Evolutionary conservation across 2,888 invertebrate genomes (phyloP).

Genomic region (Machimus rusticus): DNA sequence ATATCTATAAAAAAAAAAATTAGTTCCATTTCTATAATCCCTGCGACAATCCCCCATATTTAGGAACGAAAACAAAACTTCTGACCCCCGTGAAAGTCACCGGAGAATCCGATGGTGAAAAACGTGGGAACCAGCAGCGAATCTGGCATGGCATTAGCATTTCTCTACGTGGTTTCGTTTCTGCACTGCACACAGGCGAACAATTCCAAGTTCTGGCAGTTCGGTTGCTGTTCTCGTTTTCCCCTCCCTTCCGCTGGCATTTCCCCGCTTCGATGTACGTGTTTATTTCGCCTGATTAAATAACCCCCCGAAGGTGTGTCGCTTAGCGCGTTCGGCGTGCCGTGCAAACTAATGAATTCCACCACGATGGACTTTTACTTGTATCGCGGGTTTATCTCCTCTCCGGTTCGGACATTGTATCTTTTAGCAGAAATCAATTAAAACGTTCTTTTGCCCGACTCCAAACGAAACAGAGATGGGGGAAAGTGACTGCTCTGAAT

Average conservation of each 20-base stretch:
- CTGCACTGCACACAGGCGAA: constrained; percentile 27
- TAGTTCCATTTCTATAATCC: not conserved
- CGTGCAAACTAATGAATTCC: constrained; percentile 50
- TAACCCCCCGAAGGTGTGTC: constrained; percentile 53
- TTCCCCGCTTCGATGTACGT: constrained; percentile 39
- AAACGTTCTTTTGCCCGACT: not conserved
- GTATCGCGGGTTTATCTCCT: constrained; percentile 1
- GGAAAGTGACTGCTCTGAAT: not conserved
- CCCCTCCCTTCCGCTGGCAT: not conserved
- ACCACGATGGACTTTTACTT: not conserved
- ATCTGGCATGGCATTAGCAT: not conserved
- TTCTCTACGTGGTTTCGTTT: constrained; percentile 5
- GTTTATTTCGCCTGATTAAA: constrained; percentile 51
- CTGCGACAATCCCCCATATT: not conserved
- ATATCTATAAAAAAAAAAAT: not conserved
- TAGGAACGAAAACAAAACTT: not conserved
- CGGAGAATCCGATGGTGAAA: constrained; percentile 16
- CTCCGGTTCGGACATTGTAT: not conserved
- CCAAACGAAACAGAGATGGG: not conserved
- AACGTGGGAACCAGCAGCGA: constrained; percentile 15
- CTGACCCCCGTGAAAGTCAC: constrained; percentile 14
- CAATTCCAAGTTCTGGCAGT: not conserved
- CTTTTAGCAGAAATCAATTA: constrained; percentile 33
- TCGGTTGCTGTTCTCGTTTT: constrained; percentile 31
- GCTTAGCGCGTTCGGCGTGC: constrained; percentile 48